These are phyloP conservation scores for Neotoma lepida DNA, from an alignment of 2,113 vertebrate genomes.

Conservation along the genomic window DNA sequence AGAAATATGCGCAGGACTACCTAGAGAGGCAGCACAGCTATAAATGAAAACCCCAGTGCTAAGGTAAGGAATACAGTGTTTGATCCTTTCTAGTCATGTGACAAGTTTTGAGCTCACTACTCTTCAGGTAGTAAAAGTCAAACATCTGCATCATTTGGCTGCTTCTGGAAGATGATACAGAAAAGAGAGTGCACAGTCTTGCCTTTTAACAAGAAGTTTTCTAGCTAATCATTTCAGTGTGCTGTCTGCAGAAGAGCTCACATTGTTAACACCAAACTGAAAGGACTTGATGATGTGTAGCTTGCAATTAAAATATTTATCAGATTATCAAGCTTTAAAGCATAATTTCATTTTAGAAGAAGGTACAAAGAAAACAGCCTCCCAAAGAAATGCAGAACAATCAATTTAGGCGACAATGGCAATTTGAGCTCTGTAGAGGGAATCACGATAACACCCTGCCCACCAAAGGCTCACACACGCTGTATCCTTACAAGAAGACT, in stretches of 20 bases:
- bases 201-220: slow-evolving; percentile 42
- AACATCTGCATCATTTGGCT: background rate
- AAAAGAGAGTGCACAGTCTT: background rate
- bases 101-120: slow-evolving; percentile 54
- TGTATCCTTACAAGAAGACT: slow-evolving; percentile 61
- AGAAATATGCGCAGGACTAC: background rate
- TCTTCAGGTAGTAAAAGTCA: slow-evolving; percentile 46
- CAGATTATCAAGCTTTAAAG: slow-evolving; percentile 69
- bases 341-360: slow-evolving; percentile 67
- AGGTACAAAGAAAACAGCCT: slow-evolving; percentile 49
- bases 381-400: slow-evolving; percentile 42
- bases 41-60: slow-evolving; percentile 17
- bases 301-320: slow-evolving; percentile 71
- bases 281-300: slow-evolving; percentile 59
- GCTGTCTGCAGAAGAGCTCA: slow-evolving; percentile 37
- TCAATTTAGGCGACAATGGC: background rate
- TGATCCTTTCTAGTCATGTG: slow-evolving; percentile 29
- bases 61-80: slow-evolving; percentile 36
- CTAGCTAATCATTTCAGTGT: slow-evolving; percentile 63
- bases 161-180: slow-evolving; percentile 39
- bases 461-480: slow-evolving; percentile 17
- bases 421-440: background rate
- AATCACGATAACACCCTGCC: slow-evolving; percentile 42
- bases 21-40: slow-evolving; percentile 11
- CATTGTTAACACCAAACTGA: slow-evolving; percentile 57